Percentiles rank a stretch among this genome's conserved stretches.
Conservation (phyloP, 2,113 vertebrate species). For the Triplophysa siluroides region DNA sequence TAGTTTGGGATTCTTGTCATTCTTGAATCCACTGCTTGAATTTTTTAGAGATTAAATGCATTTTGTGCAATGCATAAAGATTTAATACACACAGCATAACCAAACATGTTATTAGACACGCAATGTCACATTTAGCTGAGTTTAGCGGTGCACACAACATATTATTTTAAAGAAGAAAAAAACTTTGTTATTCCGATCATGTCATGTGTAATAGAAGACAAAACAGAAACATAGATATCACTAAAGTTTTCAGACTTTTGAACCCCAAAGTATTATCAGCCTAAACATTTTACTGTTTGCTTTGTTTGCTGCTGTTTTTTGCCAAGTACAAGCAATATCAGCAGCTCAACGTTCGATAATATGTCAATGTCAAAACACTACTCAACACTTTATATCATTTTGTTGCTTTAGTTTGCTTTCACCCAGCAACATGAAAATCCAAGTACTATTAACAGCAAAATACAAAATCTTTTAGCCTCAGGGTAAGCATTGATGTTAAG, state of each 20-base stretch:
- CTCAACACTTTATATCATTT: not conserved
- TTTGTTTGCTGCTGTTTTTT: not conserved
- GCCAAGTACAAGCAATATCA: not conserved
- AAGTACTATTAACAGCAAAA: no score
- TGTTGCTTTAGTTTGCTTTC: not conserved
- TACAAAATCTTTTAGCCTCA: no score
- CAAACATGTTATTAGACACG: not conserved
- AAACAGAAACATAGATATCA: not conserved
- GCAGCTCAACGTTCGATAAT: not conserved
- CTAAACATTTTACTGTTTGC: not conserved
- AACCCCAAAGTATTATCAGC: no score
- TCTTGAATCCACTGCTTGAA: not conserved
- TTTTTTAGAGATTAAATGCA: not conserved
- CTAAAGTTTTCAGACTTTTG: no score
- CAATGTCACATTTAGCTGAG: no score
- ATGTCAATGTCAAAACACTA: no score
- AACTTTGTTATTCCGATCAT: no score
- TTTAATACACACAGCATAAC: not conserved
- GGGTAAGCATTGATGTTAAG: no score
- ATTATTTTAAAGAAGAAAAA: no score
- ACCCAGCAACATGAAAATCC: no score
- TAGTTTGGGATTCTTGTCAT: not conserved
- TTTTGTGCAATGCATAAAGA: not conserved
- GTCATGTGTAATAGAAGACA: not conserved
- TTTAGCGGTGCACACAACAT: no score